These are phyloP conservation scores for Rhynchophorus ferrugineus DNA, from an alignment of 1,140 invertebrate genomes.

Conservation along the genomic window DNA sequence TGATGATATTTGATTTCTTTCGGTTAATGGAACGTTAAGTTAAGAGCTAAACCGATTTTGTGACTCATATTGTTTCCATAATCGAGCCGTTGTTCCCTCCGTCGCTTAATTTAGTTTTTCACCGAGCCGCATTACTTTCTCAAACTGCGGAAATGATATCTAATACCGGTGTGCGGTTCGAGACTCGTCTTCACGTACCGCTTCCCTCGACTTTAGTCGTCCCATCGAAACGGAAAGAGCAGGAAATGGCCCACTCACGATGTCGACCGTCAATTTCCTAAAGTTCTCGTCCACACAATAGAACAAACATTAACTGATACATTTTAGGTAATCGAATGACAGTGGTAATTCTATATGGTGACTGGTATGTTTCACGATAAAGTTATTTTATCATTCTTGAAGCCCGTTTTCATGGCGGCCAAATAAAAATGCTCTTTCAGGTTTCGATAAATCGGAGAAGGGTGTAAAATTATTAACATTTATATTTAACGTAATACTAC, in stretches of 20 bases:
- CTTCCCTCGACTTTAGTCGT: background rate
- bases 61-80: too few species aligned
- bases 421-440: too few species aligned
- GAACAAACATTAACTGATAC: conserved; percentile 14
- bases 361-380: background rate
- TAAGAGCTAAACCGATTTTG: too few species aligned
- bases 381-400: background rate
- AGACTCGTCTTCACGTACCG: conserved; percentile 1
- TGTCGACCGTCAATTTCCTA: conserved; percentile 6
- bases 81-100: too few species aligned
- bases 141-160: conserved; percentile 13
- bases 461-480: too few species aligned
- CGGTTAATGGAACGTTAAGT: too few species aligned
- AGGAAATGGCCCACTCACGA: conserved; percentile 17
- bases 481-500: too few species aligned
- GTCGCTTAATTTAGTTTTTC: too few species aligned
- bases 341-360: conserved; percentile 15
- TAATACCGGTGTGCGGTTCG: background rate
- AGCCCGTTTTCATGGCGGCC: too few species aligned
- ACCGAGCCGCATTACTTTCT: too few species aligned
- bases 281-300: background rate
- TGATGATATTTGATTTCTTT: too few species aligned
- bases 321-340: conserved; percentile 15
- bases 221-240: background rate
- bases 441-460: too few species aligned